A percentile compares a stretch with the other conserved stretches of the same genome.
Evolutionary conservation across 1,140 invertebrate species (phyloP).

Genomic region (Diachasmimorpha longicaudata): DNA sequence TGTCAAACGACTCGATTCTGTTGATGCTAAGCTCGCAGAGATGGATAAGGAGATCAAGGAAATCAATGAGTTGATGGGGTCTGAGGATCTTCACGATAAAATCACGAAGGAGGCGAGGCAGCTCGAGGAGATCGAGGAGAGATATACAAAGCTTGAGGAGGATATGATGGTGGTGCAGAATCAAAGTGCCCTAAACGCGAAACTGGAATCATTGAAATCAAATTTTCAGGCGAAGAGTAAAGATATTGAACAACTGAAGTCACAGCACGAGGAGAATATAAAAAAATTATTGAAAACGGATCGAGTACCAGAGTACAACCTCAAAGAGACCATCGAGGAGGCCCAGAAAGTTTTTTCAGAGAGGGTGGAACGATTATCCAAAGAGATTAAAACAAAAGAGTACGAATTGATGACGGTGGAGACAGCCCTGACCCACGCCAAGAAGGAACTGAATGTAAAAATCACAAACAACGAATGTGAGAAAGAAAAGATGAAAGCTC

Average conservation of each 20-base stretch:
- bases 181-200: constrained; percentile 67
- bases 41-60: constrained; percentile 41
- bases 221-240: constrained; percentile 67
- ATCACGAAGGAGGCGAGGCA: constrained; percentile 44
- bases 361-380: constrained; percentile 65
- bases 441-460: constrained; percentile 65
- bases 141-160: constrained; percentile 52
- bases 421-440: constrained; percentile 67
- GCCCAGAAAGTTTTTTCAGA: constrained; percentile 51
- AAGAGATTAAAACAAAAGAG: constrained; percentile 68
- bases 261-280: no score
- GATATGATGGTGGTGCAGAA: no score
- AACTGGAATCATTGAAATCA: constrained; percentile 69
- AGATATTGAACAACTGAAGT: constrained; percentile 66
- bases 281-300: no score
- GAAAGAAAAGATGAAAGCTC: constrained; percentile 66
- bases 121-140: constrained; percentile 45
- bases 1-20: constrained; percentile 49
- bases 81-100: constrained; percentile 46
- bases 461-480: constrained; percentile 61
- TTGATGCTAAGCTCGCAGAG: constrained; percentile 51
- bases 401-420: constrained; percentile 66
- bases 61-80: constrained; percentile 43
- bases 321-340: no score
- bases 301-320: no score